Evolutionary conservation across 1,140 invertebrate species (phyloP), one percentile per base, ranked within the genome.

Genomic region (Hyposmocoma kahamanoa): DNA sequence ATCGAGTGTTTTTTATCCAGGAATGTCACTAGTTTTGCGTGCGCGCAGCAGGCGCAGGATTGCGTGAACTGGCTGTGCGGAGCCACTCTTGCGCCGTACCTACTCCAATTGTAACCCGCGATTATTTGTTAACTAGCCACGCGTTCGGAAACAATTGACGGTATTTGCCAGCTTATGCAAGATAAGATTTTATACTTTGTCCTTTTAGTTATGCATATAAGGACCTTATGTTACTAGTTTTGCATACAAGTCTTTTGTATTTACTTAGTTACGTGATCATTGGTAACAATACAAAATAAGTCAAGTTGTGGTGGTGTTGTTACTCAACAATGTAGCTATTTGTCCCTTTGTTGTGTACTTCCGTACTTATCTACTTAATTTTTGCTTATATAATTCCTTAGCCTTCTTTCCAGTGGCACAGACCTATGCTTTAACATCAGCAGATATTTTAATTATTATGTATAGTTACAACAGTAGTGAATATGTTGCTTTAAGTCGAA

Each of bases 71-170:
- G 76, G 53, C n/a, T n/a, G n/a, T n/a, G n/a, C 63, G 45, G 57
- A 59, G 50, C 49, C 50, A 65, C 53, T 70, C 67, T 63, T 66
- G 59, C 59, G 56, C 59, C 60, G 62, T 77, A 80, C 73, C 67
- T 79, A 74, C 43, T 59, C 67, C 80, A 84, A 84, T 84, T 84
- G 80, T 80, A 59, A 66, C 62, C 64, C 53, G 72, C 72, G 71
- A 77, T 84, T 79, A 83, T 80, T 83, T 77, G 73, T 76, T 84
- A 78, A 84, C 78, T 74, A 67, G 73, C 76, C 80, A 80, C 74
- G 77, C 76, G 76, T 67, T 79, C 72, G 72, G 73, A 84, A 84
- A 84, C 77, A 84, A 84, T 84, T 84, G 80, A 68, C 68, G 59
- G 67, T 74, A 65, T 67, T 67, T 67, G 64, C 68, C 73, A 58